A percentile compares a stretch with the other conserved stretches of the same genome.
Evolutionary conservation across 23 tunicate species (phyloP).

Genomic region (Trididemnum miniatum): DNA sequence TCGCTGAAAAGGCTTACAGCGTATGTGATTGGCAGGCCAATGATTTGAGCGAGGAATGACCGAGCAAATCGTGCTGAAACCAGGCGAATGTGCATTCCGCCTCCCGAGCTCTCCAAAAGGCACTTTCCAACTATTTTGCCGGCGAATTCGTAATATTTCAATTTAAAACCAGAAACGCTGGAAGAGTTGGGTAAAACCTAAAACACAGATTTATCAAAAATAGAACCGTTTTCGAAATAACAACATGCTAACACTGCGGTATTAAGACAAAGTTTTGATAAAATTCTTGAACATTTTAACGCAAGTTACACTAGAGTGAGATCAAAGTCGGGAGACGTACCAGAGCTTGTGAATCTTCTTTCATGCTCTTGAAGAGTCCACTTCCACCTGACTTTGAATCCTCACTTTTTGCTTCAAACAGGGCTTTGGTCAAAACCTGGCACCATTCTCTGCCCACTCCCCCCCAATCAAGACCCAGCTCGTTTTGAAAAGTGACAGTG

Average conservation of each 20-base stretch:
- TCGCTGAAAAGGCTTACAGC: no score
- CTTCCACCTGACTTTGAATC: conserved; percentile 34
- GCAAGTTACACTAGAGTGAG: no score
- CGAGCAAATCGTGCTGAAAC: conserved; percentile 81
- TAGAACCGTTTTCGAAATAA: no score
- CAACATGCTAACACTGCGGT: no score
- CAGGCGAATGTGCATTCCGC: conserved; percentile 49
- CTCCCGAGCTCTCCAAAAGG: conserved; percentile 60
- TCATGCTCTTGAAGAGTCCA: conserved; percentile 67
- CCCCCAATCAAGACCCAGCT: conserved; percentile 87
- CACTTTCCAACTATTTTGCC: conserved; percentile 94
- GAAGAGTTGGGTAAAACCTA: conserved; percentile 53
- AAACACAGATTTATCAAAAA: no score
- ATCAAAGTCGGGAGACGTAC: no score
- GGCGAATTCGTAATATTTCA: conserved; percentile 81
- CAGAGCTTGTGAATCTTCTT: conserved; percentile 88
- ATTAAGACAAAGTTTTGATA: no score
- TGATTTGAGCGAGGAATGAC: conserved; percentile 80
- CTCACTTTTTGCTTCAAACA: conserved; percentile 50
- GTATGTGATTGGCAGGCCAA: conserved; percentile 86
- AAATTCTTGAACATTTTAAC: no score
- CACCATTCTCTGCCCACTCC: conserved; percentile 90
- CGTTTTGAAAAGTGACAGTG: conserved; percentile 53
- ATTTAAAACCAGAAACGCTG: conserved; percentile 43
- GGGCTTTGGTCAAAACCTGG: conserved; percentile 55